phyloP scores from a whole-genome alignment of 2,888 invertebrate genomes.

The Sminthurinus aureus region DNA sequence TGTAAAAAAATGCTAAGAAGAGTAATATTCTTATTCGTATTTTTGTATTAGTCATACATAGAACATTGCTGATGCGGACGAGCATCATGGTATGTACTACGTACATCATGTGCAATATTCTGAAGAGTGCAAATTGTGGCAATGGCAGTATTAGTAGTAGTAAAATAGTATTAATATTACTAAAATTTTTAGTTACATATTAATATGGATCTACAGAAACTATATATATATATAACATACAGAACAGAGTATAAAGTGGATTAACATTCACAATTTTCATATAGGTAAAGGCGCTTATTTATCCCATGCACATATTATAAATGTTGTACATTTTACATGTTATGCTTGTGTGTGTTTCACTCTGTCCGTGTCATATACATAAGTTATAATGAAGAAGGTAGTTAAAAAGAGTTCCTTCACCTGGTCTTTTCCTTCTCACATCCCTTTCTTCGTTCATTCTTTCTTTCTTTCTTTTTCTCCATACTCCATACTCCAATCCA shows the following conservation, averaged over 20 bases:
- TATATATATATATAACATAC: neutral
- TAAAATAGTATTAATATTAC: too few species aligned
- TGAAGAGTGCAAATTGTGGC: too few species aligned
- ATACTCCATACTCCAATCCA: neutral
- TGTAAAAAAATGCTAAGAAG: neutral
- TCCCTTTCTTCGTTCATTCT: neutral
- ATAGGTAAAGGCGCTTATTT: neutral
- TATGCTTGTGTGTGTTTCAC: neutral
- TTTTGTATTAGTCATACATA: neutral
- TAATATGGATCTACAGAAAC: neutral
- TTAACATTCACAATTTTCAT: constrained; percentile 17
- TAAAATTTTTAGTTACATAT: neutral
- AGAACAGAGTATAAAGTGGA: neutral
- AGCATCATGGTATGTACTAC: neutral
- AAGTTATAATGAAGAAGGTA: constrained; percentile 26
- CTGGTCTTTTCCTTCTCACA: constrained; percentile 32
- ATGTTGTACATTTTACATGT: neutral
- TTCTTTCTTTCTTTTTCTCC: neutral
- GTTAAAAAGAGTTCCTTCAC: constrained; percentile 44
- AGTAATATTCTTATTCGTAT: neutral
- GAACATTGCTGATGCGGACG: neutral
- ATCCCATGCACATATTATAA: neutral
- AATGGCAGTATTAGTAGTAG: too few species aligned
- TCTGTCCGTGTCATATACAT: neutral
- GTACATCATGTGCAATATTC: too few species aligned